These are phyloP conservation scores for Rhodinocichla rosea DNA, from an alignment of 2,113 vertebrate species.

Conservation along the genomic window DNA sequence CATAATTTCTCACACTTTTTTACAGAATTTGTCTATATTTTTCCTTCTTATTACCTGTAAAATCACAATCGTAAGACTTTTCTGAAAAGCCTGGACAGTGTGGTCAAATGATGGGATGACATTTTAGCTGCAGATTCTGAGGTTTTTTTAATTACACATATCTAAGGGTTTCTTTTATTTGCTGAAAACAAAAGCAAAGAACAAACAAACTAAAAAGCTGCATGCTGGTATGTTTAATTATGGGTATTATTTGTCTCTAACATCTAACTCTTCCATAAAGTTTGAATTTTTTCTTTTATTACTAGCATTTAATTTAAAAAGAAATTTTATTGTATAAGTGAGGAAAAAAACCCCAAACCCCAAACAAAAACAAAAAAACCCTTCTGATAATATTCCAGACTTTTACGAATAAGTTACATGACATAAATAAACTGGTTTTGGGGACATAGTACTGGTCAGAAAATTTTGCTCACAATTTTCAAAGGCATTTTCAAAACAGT, in stretches of 20 bases:
- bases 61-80: background rate
- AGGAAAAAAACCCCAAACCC: background rate
- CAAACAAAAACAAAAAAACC: accelerated
- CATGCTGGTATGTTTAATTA: background rate
- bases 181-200: background rate
- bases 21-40: background rate
- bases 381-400: background rate
- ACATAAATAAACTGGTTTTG: background rate
- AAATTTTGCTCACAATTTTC: background rate
- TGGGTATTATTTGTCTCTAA: background rate
- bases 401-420: background rate
- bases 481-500: background rate
- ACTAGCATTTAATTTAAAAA: background rate
- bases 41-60: background rate
- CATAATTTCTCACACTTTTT: background rate
- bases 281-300: background rate
- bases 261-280: background rate
- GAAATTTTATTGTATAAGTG: background rate
- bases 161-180: background rate
- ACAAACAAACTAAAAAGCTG: background rate
- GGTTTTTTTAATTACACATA: background rate
- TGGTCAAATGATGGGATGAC: accelerated
- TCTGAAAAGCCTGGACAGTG: background rate
- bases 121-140: background rate
- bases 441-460: background rate